A percentile compares a stretch with the other conserved stretches of the same genome.
phyloP scores from a whole-genome alignment of 2,113 vertebrate species.

The Oncorhynchus gorbuscha region DNA sequence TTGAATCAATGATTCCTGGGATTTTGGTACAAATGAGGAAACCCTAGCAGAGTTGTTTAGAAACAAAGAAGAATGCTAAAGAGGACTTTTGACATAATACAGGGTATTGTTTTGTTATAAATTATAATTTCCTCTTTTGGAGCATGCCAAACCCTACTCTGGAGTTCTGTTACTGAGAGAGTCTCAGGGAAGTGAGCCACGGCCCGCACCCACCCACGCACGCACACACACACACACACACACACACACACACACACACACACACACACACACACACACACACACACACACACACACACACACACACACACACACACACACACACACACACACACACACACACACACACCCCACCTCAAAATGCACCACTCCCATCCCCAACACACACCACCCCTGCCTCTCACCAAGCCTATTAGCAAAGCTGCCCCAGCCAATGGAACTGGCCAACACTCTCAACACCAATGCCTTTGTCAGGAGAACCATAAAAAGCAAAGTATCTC shows the following conservation, averaged over 20 bases:
- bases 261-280: background rate
- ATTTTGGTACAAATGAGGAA: slow-evolving; percentile 29
- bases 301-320: background rate
- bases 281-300: background rate
- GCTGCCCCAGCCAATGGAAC: slow-evolving; percentile 23
- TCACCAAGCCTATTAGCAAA: slow-evolving; percentile 19
- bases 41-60: background rate
- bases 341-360: background rate
- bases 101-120: slow-evolving; percentile 34
- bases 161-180: slow-evolving; percentile 11
- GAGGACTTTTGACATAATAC: slow-evolving; percentile 23
- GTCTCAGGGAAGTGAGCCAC: background rate
- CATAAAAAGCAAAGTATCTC: slow-evolving; percentile 9
- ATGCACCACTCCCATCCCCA: background rate
- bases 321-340: background rate
- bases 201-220: background rate
- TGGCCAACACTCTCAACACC: slow-evolving; percentile 6
- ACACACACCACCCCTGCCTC: background rate
- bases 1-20: slow-evolving; percentile 31
- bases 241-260: background rate
- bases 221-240: background rate
- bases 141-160: slow-evolving; percentile 18
- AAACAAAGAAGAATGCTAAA: slow-evolving; percentile 1
- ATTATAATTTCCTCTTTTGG: slow-evolving; percentile 38
- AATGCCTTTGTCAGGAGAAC: slow-evolving; percentile 32